Evolutionary conservation across 1,140 invertebrate species (phyloP).

Genomic region (Lordiphosa clarofinis): DNA sequence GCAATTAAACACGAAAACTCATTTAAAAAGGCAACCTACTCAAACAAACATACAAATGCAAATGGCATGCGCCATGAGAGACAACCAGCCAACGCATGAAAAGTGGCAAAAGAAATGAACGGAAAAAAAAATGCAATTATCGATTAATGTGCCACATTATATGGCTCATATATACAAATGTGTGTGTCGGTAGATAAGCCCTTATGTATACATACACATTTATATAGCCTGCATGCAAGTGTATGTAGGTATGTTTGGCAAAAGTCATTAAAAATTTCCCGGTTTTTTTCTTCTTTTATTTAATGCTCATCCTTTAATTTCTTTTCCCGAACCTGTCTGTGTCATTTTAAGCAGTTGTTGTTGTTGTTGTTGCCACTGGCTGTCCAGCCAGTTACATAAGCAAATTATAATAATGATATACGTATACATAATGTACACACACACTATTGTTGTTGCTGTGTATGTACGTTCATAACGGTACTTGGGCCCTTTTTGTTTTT

Average conservation of each 20-base stretch:
- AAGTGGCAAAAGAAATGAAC: constrained; percentile 73
- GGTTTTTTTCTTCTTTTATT: constrained; percentile 39
- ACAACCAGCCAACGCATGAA: constrained; percentile 60
- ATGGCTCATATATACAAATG: constrained; percentile 37
- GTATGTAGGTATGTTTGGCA: constrained; percentile 29
- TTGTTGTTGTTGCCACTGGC: constrained; percentile 10
- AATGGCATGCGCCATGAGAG: constrained; percentile 68
- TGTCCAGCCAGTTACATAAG: constrained; percentile 66
- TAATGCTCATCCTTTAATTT: constrained; percentile 68
- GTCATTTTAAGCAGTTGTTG: constrained; percentile 14
- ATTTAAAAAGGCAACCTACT: constrained; percentile 44
- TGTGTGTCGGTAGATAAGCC: constrained; percentile 35
- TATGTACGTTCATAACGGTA: not conserved
- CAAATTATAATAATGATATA: constrained; percentile 66
- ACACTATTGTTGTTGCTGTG: not conserved
- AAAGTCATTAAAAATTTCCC: constrained; percentile 46
- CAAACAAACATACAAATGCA: constrained; percentile 46
- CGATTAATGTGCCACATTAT: constrained; percentile 77
- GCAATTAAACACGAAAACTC: constrained; percentile 71
- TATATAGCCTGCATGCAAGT: constrained; percentile 17
- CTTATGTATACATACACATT: constrained; percentile 33
- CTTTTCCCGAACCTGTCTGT: constrained; percentile 3
- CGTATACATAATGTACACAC: constrained; percentile 19
- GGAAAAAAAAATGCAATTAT: constrained; percentile 72
- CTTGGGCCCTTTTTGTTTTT: constrained; percentile 9